Percentiles rank a stretch among this genome's conserved stretches.
Conservation (phyloP, 2,888 invertebrate genomes). For the Buathra laborator region DNA sequence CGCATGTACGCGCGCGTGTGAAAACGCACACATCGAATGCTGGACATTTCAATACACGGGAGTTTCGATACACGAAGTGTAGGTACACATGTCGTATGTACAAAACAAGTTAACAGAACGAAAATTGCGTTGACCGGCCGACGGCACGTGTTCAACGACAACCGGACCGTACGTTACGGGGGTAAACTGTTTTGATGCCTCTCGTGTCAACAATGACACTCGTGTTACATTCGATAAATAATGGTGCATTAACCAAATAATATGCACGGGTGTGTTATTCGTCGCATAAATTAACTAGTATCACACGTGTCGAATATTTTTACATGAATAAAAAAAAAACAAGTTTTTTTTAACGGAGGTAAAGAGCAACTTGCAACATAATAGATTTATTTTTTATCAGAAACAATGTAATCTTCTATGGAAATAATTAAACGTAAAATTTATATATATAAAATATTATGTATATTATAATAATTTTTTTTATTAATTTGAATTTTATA, state of each 20-base stretch:
- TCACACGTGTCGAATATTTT: not conserved
- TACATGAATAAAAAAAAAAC: not conserved
- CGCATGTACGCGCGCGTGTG: not conserved
- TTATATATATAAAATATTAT: too few species aligned
- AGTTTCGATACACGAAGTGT: not conserved
- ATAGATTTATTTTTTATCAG: too few species aligned
- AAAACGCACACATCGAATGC: not conserved
- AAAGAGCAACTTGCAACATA: too few species aligned
- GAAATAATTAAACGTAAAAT: too few species aligned
- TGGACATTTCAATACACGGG: conserved; percentile 12
- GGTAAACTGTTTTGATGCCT: not conserved
- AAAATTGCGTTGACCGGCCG: not conserved
- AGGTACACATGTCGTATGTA: not conserved
- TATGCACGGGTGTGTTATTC: conserved; percentile 20
- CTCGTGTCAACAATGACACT: not conserved
- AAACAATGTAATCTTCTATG: too few species aligned
- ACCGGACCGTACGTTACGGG: not conserved
- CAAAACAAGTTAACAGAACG: not conserved
- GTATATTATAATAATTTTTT: too few species aligned
- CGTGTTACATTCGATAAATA: conserved; percentile 42
- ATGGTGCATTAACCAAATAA: conserved; percentile 31
- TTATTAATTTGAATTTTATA: too few species aligned
- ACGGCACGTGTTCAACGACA: not conserved
- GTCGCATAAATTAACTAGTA: not conserved
- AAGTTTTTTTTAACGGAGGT: too few species aligned